Evolutionary conservation across 2,797 vertebrate genomes (phyloP).

Genomic region (Schizopygopsis pylzovi): DNA sequence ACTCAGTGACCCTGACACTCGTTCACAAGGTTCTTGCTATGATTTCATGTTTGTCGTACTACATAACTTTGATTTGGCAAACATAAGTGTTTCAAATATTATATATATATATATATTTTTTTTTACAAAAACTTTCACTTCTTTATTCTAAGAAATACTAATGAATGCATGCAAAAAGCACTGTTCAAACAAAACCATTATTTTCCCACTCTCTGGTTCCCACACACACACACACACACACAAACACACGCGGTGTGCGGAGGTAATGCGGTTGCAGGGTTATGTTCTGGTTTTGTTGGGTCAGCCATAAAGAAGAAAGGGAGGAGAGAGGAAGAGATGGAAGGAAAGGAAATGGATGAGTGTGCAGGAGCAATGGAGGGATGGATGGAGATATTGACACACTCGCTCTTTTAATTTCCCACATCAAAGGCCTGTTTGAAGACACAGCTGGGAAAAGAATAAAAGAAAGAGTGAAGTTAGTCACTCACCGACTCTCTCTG

Average conservation of each 20-base stretch:
- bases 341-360: constrained; percentile 76
- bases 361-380: constrained; percentile 70
- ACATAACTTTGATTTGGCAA: neutral
- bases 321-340: constrained; percentile 60
- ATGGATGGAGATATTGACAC: constrained; percentile 84
- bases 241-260: constrained; percentile 50
- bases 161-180: constrained; percentile 53
- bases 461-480: constrained; percentile 88
- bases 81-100: neutral
- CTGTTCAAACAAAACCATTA: constrained; percentile 49
- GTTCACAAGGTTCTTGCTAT: neutral
- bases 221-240: constrained; percentile 6
- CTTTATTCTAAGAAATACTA: neutral
- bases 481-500: constrained; percentile 80
- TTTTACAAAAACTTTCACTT: neutral
- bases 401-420: constrained; percentile 83
- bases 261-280: constrained; percentile 61
- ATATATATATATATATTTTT: neutral
- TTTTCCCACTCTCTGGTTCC: constrained; percentile 51
- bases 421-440: constrained; percentile 87
- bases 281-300: constrained; percentile 71
- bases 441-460: constrained; percentile 86
- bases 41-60: neutral
- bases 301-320: constrained; percentile 73
- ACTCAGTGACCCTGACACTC: neutral